These are phyloP conservation scores for Rhodeus uyekii DNA, from an alignment of 2,797 vertebrate species.

Conservation along the genomic window DNA sequence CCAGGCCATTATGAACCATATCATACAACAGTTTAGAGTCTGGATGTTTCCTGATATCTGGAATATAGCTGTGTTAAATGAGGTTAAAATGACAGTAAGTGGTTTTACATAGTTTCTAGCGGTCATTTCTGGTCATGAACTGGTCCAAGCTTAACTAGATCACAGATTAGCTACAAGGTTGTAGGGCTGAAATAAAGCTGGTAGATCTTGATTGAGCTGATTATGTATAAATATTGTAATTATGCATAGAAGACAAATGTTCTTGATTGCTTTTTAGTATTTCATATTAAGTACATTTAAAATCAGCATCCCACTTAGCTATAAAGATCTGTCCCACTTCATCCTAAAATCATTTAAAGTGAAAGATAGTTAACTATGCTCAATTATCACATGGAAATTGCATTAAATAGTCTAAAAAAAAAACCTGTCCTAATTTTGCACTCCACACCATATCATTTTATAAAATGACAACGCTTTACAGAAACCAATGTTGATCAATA, in stretches of 20 bases:
- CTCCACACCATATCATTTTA: background rate
- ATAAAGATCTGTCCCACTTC: background rate
- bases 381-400: background rate
- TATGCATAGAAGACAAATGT: background rate
- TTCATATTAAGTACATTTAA: background rate
- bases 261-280: background rate
- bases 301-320: too few relatives aligned
- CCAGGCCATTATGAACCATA: too few relatives aligned
- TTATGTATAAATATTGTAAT: background rate
- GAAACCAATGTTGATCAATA: conserved; percentile 15
- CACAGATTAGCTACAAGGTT: background rate
- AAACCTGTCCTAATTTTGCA: background rate
- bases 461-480: background rate
- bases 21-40: too few relatives aligned
- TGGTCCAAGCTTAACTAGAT: background rate
- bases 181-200: background rate
- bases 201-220: background rate
- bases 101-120: background rate
- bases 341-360: background rate
- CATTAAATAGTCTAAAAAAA: background rate
- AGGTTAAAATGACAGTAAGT: background rate
- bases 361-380: background rate
- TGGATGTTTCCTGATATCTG: background rate
- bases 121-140: background rate
- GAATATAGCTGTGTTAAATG: background rate